Evolutionary conservation across 2,888 invertebrate species (phyloP), one percentile per base, ranked within the genome.

Genomic region (Amblyteles armatorius): DNA sequence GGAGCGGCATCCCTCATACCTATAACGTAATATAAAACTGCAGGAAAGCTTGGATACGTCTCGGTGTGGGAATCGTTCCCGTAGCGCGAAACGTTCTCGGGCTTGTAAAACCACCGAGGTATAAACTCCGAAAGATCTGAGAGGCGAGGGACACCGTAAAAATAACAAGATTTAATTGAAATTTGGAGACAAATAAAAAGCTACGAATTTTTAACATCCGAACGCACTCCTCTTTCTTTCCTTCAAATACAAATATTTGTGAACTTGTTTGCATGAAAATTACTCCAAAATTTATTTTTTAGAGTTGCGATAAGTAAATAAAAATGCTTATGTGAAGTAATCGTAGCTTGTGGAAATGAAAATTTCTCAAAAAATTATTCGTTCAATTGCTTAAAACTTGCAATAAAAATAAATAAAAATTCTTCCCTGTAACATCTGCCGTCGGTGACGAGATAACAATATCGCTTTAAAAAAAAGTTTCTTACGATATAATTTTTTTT

Each of bases 11-110:
- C 69, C 76, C 63, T 76, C 52, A 22, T 78, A 48, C 44, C 22
- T 55, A 79, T 79, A 79, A 82, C 72, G 67, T 67, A 72, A 82
- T 72, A 78, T 82, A 82, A 69, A 82, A 82, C 50, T 65, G 71
- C 79, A 29, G 44, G 55, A 63, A 78, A 67, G 68, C 40, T 36
- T 13, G 26, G 33, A 29, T 11, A 13, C 6, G 33, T 44, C 26
- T 63, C 48, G 44, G 16, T 6, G 16, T 33, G 60, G 7, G 33
- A 57, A 81, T 81, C 67, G 36, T 44, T 13, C 13, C 44, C 44
- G 44, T 44, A 44, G 16, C n/a, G 60, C 16, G 33, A 57, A 81
- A 76, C 67, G 48, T 50, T 81, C 68, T 7, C 68, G 50, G 19
- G 36, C 40, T 9, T 63, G 60, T 81, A 63, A 76, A 81, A 22